phyloP scores from a whole-genome alignment of 1,140 invertebrate species.

The Penaeus chinensis region DNA sequence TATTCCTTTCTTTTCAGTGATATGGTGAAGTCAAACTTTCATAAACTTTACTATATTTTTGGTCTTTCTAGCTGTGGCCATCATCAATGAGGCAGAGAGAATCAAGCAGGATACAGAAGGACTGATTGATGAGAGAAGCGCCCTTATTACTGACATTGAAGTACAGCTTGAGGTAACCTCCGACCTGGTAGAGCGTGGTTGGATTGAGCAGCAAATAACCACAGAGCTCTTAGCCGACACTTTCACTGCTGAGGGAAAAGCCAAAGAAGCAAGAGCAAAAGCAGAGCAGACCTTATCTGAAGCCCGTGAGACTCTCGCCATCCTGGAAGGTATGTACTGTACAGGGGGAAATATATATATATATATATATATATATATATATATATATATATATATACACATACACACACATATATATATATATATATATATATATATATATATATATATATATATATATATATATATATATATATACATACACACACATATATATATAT shows the following conservation, averaged over 20 bases:
- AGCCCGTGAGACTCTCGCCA: conserved; percentile 86
- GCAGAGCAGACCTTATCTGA: conserved; percentile 88
- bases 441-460: too few relatives aligned
- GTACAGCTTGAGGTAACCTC: conserved; percentile 66
- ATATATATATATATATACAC: conserved; percentile 6
- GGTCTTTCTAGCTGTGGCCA: conserved; percentile 18
- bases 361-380: not conserved
- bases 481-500: too few relatives aligned
- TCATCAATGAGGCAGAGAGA: conserved; percentile 69
- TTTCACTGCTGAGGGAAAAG: conserved; percentile 76
- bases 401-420: not conserved
- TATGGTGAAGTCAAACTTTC: not conserved
- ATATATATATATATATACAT: too few relatives aligned
- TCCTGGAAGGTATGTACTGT: conserved; percentile 77
- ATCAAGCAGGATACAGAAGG: conserved; percentile 78
- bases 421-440: too few relatives aligned
- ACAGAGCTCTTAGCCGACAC: conserved; percentile 74
- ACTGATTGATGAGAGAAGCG: conserved; percentile 73
- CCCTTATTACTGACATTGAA: conserved; percentile 67
- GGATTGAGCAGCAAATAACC: conserved; percentile 67
- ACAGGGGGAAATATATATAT: conserved; percentile 25
- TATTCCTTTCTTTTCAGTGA: not conserved
- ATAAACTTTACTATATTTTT: not conserved
- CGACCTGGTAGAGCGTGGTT: conserved; percentile 65
- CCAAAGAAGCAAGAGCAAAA: conserved; percentile 82